Conservation (phyloP, 2,797 vertebrate genomes). For the Threskiornis aethiopicus region DNA sequence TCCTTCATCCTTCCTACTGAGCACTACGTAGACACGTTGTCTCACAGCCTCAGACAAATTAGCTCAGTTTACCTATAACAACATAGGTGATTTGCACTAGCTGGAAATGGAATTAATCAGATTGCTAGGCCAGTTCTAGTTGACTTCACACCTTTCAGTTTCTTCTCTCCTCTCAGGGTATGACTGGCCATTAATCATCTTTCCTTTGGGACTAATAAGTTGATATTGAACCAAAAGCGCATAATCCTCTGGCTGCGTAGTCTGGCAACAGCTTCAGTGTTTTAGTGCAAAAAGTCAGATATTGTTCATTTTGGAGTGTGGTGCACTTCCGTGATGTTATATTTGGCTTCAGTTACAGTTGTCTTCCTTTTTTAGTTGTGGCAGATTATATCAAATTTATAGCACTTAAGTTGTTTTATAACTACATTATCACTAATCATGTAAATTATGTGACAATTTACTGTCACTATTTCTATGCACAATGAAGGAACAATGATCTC, state of each 20-base stretch:
- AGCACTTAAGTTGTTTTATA: background rate
- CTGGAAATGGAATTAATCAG: background rate
- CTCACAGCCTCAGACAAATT: background rate
- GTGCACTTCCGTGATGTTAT: background rate
- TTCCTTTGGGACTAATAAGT: background rate
- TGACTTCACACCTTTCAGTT: background rate
- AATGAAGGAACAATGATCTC: background rate
- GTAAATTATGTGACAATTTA: background rate
- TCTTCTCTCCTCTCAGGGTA: background rate
- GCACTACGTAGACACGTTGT: background rate
- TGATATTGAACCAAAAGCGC: background rate
- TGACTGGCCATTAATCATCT: background rate
- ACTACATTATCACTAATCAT: background rate
- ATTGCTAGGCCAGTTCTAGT: background rate
- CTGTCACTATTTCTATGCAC: background rate
- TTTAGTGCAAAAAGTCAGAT: background rate
- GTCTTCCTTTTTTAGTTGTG: background rate
- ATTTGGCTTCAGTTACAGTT: background rate
- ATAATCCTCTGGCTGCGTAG: background rate
- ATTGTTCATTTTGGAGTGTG: background rate
- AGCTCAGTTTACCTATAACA: background rate
- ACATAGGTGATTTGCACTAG: fast-evolving
- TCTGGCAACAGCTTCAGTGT: background rate
- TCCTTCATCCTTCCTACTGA: background rate
- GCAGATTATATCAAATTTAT: background rate